These are phyloP conservation scores for Gambusia affinis DNA, from an alignment of 2,113 vertebrate species.

Conservation along the genomic window DNA sequence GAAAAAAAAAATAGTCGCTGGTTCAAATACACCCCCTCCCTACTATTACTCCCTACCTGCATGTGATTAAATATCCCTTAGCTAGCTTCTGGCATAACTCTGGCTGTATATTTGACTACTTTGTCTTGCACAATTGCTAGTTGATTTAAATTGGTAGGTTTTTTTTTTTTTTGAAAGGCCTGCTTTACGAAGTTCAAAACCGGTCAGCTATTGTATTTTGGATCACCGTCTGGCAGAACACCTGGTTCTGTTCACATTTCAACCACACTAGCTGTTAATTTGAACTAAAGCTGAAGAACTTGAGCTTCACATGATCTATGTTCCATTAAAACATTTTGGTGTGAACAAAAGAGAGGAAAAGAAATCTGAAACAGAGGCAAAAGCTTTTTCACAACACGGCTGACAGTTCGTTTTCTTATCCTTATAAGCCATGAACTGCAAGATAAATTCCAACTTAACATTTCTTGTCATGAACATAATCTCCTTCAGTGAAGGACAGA, in stretches of 20 bases:
- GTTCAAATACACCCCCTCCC: neutral
- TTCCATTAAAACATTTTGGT: neutral
- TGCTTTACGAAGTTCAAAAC: neutral
- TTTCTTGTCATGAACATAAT: neutral
- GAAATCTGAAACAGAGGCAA: neutral
- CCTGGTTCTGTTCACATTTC: too few relatives aligned
- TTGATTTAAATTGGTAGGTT: neutral
- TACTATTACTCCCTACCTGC: neutral
- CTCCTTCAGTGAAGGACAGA: constrained; percentile 7
- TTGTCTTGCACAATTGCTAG: neutral
- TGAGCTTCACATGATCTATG: neutral
- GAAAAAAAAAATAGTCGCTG: neutral
- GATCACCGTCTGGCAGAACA: neutral
- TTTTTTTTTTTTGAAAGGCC: too few relatives aligned
- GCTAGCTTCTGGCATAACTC: neutral
- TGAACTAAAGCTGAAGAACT: too few relatives aligned
- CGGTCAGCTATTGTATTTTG: neutral
- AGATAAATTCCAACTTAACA: neutral
- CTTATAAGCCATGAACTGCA: neutral
- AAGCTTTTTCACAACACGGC: neutral
- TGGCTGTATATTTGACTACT: neutral
- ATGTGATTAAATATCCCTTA: neutral
- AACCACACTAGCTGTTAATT: too few relatives aligned
- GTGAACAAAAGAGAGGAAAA: neutral
- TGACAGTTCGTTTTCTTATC: constrained; percentile 1